Evolutionary conservation across 2,797 vertebrate species (phyloP).

Genomic region (Aplochiton taeniatus): DNA sequence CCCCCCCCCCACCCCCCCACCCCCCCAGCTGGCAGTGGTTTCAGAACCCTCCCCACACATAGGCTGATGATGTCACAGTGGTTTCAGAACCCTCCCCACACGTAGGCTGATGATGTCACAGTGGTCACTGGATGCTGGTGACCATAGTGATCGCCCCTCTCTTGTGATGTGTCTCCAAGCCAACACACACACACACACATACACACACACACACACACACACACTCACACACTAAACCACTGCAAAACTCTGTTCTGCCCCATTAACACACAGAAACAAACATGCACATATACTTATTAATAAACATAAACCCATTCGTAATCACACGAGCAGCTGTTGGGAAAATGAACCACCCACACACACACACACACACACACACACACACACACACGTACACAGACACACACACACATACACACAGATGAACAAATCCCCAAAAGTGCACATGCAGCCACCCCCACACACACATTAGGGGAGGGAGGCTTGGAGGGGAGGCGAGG

Average conservation of each 20-base stretch:
- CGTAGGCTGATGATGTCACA: slow-evolving; percentile 69
- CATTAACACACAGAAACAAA: no score
- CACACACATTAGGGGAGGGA: slow-evolving; percentile 17
- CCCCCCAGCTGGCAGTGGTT: slow-evolving; percentile 52
- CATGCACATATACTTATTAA: no score
- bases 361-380: slow-evolving; percentile 8
- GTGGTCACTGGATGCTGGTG: slow-evolving; percentile 48
- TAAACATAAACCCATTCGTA: no score
- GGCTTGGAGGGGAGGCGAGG: slow-evolving; percentile 37
- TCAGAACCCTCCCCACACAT: slow-evolving; percentile 50
- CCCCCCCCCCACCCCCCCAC: no score
- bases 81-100: slow-evolving; percentile 52
- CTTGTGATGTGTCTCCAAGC: slow-evolving; percentile 74
- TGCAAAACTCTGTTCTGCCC: no score
- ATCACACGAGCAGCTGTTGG: no score
- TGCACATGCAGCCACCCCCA: not conserved
- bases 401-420: slow-evolving; percentile 12
- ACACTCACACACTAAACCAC: not conserved
- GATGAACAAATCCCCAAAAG: slow-evolving; percentile 34
- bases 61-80: slow-evolving; percentile 66
- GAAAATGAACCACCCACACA: not conserved
- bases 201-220: slow-evolving; percentile 2
- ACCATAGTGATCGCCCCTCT: slow-evolving; percentile 52
- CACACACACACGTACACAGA: not conserved
- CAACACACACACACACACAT: slow-evolving; percentile 24